Percentiles rank a stretch among this genome's conserved stretches.
phyloP scores from a whole-genome alignment of 2,113 vertebrate species.

The Egretta garzetta region DNA sequence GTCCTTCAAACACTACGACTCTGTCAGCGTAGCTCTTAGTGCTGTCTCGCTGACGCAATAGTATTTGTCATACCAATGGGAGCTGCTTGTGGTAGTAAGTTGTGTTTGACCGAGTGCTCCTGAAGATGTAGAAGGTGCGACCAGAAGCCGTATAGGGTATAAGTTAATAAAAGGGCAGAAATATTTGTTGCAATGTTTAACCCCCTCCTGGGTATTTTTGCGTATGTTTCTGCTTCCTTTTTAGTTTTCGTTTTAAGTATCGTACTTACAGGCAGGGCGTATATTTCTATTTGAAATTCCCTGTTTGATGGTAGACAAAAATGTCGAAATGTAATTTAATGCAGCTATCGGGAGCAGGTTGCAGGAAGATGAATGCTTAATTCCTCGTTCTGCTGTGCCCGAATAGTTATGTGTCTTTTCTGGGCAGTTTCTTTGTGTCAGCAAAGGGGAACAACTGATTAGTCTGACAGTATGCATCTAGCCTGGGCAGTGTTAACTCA shows the following conservation, averaged over 20 bases:
- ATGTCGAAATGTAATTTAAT: neutral
- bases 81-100: neutral
- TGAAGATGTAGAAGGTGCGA: neutral
- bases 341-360: neutral
- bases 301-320: neutral
- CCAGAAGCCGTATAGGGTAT: neutral
- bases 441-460: neutral
- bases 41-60: neutral
- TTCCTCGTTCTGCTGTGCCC: neutral
- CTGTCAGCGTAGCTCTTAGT: neutral
- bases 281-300: neutral
- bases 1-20: neutral
- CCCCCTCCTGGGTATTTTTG: neutral
- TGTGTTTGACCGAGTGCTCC: neutral
- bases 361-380: neutral
- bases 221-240: neutral
- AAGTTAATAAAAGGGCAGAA: neutral
- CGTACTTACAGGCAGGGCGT: neutral
- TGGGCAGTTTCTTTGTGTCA: neutral
- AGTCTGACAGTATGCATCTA: neutral
- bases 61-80: neutral
- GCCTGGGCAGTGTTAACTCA: neutral
- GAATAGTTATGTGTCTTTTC: neutral
- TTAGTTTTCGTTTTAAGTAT: neutral
- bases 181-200: neutral